phyloP scores from a whole-genome alignment of 2,888 invertebrate genomes.

The Miltochrista miniata region DNA sequence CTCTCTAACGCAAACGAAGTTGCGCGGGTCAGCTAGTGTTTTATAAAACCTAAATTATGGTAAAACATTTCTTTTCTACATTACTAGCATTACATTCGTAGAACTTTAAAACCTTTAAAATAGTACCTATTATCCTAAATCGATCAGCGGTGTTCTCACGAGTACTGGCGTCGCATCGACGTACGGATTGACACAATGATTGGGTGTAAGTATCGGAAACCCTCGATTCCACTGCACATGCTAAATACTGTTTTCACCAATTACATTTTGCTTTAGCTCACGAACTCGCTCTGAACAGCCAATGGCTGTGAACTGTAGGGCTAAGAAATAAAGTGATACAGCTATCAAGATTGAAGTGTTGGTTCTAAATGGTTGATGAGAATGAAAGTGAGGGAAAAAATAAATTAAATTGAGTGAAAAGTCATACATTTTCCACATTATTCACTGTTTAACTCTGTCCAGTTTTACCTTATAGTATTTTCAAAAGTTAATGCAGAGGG shows the following conservation, averaged over 20 bases:
- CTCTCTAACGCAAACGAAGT: too few relatives aligned
- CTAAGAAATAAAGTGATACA: conserved; percentile 14
- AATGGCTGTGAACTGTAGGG: conserved; percentile 34
- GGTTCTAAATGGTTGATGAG: conserved; percentile 8
- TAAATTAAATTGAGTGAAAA: too few relatives aligned
- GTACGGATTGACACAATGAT: conserved; percentile 75
- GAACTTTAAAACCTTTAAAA: conserved; percentile 18
- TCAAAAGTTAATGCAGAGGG: too few relatives aligned
- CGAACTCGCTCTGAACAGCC: conserved; percentile 55
- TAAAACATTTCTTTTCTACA: too few relatives aligned
- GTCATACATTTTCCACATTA: too few relatives aligned
- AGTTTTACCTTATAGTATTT: too few relatives aligned
- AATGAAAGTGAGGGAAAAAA: too few relatives aligned
- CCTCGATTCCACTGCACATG: conserved; percentile 55
- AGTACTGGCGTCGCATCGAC: conserved; percentile 39
- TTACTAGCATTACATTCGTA: too few relatives aligned
- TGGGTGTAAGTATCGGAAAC: conserved; percentile 66
- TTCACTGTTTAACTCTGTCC: too few relatives aligned
- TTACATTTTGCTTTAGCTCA: conserved; percentile 72
- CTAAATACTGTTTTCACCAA: conserved; percentile 60
- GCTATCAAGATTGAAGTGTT: conserved; percentile 19
- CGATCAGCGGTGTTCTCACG: conserved; percentile 62
- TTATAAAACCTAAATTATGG: too few relatives aligned
- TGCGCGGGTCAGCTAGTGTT: too few relatives aligned
- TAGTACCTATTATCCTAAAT: conserved; percentile 37